Evolutionary conservation across 2,797 vertebrate species (phyloP), one percentile per base, ranked within the genome.

Genomic region (Lagocephalus sceleratus): DNA sequence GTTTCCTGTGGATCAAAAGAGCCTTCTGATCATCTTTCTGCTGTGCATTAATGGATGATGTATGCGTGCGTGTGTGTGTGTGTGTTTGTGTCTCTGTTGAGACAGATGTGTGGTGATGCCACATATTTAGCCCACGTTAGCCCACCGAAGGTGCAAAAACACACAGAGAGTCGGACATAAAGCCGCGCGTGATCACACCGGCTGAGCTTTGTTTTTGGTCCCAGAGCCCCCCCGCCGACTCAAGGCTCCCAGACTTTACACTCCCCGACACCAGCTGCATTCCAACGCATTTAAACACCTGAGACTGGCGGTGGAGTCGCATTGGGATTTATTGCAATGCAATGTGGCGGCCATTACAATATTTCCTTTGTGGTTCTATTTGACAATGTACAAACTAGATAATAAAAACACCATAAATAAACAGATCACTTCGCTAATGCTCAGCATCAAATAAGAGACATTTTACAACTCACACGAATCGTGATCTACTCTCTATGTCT

Each of bases 331-430:
- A 95, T 96, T 94, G 93, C 91, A 94, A 96, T 91, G 93, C 92
- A 95, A 80, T 85, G 84, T 84, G 85, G 86, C 88, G 86, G 76
- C 86, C 83, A 83, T 89, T 88, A 87, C 83, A 87, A 73, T 94
- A 92, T 89, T 74, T 81, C 79, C 90, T 93, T 94, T 89, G 51
- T 88, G 88, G 87, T 90, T 93, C 96, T 91, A 98, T 95, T 94
- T 95, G 97, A 98, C 95, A 97, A 94, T 94, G 92, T 97, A 97
- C 94, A 98, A 96, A 95, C 95, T 97, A 95, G 71, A 73, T 78
- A 94, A 92, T 93, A 96, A 96, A 95, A 95, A 94, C 90, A 93
- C 90, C 94, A 98, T 99, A 98, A 99, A 99, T 99, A 97, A 95
- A 97, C 91, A 92, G 94, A 94, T 94, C 90, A 91, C 91, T 92